A percentile compares a stretch with the other conserved stretches of the same genome.
phyloP scores from a whole-genome alignment of 2,113 vertebrate genomes.

The Lipotes vexillifer region DNA sequence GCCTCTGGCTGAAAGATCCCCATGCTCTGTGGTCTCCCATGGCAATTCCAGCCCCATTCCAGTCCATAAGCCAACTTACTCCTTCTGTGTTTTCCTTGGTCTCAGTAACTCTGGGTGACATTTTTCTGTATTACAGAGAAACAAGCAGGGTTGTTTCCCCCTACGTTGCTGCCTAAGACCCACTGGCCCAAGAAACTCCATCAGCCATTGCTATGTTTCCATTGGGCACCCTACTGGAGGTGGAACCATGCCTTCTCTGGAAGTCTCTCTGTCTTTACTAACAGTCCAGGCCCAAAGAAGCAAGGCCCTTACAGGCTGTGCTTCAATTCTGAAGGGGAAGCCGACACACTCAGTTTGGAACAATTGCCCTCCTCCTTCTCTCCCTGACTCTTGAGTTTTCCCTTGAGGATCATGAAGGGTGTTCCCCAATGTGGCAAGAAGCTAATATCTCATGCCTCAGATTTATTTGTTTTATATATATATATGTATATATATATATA shows the following conservation, averaged over 20 bases:
- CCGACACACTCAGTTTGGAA: background rate
- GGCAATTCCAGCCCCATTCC: background rate
- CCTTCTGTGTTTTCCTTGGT: background rate
- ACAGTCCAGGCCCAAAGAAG: background rate
- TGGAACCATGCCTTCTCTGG: background rate
- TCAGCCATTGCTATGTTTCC: background rate
- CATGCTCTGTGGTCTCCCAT: accelerated
- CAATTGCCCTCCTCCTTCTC: background rate
- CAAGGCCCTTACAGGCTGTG: background rate
- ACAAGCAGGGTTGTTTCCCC: background rate
- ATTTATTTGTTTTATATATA: background rate
- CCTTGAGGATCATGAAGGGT: background rate
- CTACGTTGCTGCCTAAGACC: background rate
- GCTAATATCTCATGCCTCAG: background rate
- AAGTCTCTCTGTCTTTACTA: background rate
- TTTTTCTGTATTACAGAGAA: background rate
- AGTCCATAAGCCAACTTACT: background rate
- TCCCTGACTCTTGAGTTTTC: background rate
- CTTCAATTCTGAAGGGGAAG: no score
- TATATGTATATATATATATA: no score
- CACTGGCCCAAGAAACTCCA: background rate
- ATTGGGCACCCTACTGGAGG: background rate
- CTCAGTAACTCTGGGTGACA: background rate
- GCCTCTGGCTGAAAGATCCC: background rate
- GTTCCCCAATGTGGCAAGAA: background rate